Evolutionary conservation across 1,140 invertebrate genomes (phyloP), one percentile per base, ranked within the genome.

Genomic region (Ceratosolen fusciceps): DNA sequence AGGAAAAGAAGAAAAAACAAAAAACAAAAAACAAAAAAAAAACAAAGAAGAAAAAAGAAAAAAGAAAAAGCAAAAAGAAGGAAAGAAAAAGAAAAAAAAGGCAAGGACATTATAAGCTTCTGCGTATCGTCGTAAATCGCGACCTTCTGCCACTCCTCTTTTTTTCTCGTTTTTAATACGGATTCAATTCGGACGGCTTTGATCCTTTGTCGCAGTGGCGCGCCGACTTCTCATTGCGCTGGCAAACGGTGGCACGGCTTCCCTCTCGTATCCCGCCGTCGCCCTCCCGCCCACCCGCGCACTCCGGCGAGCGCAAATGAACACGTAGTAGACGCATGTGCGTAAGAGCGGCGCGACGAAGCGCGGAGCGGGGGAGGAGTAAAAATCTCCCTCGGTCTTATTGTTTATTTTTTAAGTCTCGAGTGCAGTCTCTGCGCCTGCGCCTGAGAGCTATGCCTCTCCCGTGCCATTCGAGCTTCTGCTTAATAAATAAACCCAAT

Each of bases 131-230:
- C 79, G 82, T 84, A 86, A 86, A 86, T 85, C 67, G 80, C 80
- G 74, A 49, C 73, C 65, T 80, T 78, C 54, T 37, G 49, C 54
- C 76, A 67, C 72, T 68, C 72, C 68, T 43, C 67, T 29, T 77
- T 77, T 82, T 60, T 56, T 49, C 31, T 68, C 70, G 79, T 82
- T 83, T 82, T 83, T 83, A 83, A 84, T 84, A 74, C 75, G 78
- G 71, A 81, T 85, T 84, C 83, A 82, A 83, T 83, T 85, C 82
- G 79, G 72, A 70, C 71, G 74, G 79, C 81, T 80, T 80, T 80
- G 79, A 76, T 54, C 71, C 83, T 85, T 84, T 85, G 84, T 82
- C 79, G 79, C 76, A 16, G 47, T 21, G 52, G 72, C 39, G 26
- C 58, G 82, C 83, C 83, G 83, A 83, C 80, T 60, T 37, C 52